Conservation (phyloP, 1,140 invertebrate species). For the Steinernema khuongi region DNA sequence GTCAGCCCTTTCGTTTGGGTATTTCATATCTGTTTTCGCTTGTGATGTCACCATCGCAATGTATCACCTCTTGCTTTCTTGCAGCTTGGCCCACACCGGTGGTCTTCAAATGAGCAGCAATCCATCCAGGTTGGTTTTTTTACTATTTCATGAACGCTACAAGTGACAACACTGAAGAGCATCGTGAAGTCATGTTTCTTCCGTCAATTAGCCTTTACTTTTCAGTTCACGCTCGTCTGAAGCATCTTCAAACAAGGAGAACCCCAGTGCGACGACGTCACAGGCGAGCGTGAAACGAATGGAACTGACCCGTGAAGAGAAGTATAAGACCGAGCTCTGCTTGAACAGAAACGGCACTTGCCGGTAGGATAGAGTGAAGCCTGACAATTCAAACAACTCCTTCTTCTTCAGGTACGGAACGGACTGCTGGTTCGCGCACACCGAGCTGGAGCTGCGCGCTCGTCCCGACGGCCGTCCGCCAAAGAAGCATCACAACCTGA, state of each 20-base stretch:
- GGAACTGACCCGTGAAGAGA: neutral
- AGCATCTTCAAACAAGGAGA: slow-evolving; percentile 11
- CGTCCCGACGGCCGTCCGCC: neutral
- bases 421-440: slow-evolving; percentile 6
- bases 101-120: slow-evolving; percentile 1
- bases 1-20: neutral
- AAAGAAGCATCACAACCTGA: neutral
- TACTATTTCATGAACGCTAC: too few relatives aligned
- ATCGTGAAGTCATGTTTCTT: too few relatives aligned
- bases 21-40: neutral
- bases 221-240: slow-evolving; percentile 11
- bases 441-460: neutral
- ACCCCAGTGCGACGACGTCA: neutral
- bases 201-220: neutral
- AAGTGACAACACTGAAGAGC: too few relatives aligned
- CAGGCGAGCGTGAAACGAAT: slow-evolving; percentile 9
- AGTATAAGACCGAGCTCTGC: slow-evolving; percentile 10
- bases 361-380: neutral
- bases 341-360: neutral
- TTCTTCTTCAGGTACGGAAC: neutral
- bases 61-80: too few relatives aligned
- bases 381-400: neutral
- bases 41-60: too few relatives aligned
- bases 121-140: neutral
- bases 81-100: neutral